phyloP scores from a whole-genome alignment of 2,113 vertebrate genomes.

The Lophius piscatorius region DNA sequence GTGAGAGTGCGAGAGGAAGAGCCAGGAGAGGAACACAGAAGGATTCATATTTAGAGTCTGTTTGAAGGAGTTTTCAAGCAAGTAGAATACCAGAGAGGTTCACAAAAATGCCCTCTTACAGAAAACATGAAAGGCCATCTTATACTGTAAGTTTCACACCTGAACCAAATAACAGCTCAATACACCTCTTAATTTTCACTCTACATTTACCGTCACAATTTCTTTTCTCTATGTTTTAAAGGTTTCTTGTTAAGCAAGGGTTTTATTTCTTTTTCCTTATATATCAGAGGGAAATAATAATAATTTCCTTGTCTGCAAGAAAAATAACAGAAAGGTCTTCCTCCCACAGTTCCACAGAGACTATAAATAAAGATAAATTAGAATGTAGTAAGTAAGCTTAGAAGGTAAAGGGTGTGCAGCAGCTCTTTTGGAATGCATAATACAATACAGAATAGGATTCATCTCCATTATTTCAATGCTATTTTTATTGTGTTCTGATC shows the following conservation, averaged over 20 bases:
- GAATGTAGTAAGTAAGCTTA: constrained; percentile 7
- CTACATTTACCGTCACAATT: no score
- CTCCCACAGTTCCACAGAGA: neutral
- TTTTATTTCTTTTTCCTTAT: no score
- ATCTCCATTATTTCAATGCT: constrained; percentile 47
- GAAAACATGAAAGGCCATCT: constrained; percentile 8
- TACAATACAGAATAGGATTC: constrained; percentile 33
- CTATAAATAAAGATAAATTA: constrained; percentile 15
- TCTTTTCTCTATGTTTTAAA: no score
- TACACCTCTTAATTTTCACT: neutral
- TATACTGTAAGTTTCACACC: constrained; percentile 7
- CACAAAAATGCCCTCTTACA: neutral
- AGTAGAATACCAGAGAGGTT: neutral
- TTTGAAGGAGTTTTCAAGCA: neutral
- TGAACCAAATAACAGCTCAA: constrained; percentile 5
- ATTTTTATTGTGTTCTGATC: constrained; percentile 65
- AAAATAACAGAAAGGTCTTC: constrained; percentile 8
- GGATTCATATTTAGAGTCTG: constrained; percentile 10
- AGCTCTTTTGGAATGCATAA: constrained; percentile 50
- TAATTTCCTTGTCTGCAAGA: constrained; percentile 9
- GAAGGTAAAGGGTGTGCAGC: constrained; percentile 30
- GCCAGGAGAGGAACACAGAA: constrained; percentile 2
- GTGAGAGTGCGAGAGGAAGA: constrained; percentile 33
- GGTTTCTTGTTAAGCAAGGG: no score
- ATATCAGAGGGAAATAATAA: constrained; percentile 14